Percentiles rank a stretch among this genome's conserved stretches.
Conservation (phyloP, 2,888 invertebrate genomes). For the Synergus gifuensis region DNA sequence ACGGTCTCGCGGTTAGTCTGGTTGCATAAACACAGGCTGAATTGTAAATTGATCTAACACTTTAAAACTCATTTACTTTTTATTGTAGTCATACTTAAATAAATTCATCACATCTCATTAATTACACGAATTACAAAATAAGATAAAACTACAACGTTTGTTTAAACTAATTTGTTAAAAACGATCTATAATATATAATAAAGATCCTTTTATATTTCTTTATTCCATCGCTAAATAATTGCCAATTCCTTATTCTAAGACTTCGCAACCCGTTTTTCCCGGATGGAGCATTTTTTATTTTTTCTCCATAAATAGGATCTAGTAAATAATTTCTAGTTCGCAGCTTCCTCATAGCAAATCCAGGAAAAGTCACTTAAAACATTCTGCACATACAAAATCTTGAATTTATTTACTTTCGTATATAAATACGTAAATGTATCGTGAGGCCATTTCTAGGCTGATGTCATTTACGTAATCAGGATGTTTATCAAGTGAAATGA, state of each 20-base stretch:
- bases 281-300: neutral
- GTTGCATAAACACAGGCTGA: slow-evolving; percentile 60
- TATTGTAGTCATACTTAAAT: neutral
- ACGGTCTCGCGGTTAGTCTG: slow-evolving; percentile 60
- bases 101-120: neutral
- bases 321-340: neutral
- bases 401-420: slow-evolving; percentile 14
- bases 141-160: neutral
- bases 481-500: slow-evolving; percentile 32
- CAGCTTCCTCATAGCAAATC: neutral
- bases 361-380: slow-evolving; percentile 14
- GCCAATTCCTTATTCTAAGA: neutral
- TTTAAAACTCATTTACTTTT: neutral
- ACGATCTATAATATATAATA: too few species aligned
- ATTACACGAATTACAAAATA: neutral
- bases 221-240: neutral
- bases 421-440: neutral
- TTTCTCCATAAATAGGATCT: neutral
- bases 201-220: neutral
- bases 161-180: too few species aligned
- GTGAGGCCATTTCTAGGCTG: slow-evolving; percentile 9
- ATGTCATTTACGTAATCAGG: slow-evolving; percentile 23
- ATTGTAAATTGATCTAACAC: neutral
- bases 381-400: neutral
- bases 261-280: slow-evolving; percentile 17